phyloP scores from a whole-genome alignment of 2,888 invertebrate genomes.

The Tetranychus truncatus region DNA sequence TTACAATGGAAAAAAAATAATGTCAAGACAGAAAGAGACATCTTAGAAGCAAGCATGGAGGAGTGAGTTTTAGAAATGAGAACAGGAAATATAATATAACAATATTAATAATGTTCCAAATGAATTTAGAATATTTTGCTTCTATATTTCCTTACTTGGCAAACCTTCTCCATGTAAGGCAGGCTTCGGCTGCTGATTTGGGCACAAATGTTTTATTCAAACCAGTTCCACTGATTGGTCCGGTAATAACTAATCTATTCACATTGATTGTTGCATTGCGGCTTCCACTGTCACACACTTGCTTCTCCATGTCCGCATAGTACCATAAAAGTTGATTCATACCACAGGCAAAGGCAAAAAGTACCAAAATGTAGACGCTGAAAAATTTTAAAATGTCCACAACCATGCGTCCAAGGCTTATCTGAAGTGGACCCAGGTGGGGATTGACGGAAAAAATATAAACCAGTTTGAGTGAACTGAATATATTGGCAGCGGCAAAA shows the following conservation, averaged over 20 bases:
- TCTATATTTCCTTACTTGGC: constrained; percentile 33
- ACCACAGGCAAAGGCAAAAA: constrained; percentile 45
- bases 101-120: no score
- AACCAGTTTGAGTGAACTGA: constrained; percentile 44
- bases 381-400: constrained; percentile 44
- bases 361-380: constrained; percentile 39
- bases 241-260: background rate
- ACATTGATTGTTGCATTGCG: background rate
- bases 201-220: background rate
- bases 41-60: no score
- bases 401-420: constrained; percentile 44
- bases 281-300: constrained; percentile 17
- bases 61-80: no score
- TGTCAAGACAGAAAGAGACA: no score
- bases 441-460: constrained; percentile 47
- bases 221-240: background rate
- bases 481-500: constrained; percentile 95
- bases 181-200: constrained; percentile 30
- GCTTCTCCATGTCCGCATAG: constrained; percentile 42
- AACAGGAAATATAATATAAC: no score
- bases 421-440: constrained; percentile 43
- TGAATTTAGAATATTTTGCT: no score
- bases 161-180: constrained; percentile 36
- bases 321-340: constrained; percentile 77
- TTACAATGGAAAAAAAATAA: no score